phyloP scores from a whole-genome alignment of 2,888 invertebrate genomes.

The Gari tellinella region DNA sequence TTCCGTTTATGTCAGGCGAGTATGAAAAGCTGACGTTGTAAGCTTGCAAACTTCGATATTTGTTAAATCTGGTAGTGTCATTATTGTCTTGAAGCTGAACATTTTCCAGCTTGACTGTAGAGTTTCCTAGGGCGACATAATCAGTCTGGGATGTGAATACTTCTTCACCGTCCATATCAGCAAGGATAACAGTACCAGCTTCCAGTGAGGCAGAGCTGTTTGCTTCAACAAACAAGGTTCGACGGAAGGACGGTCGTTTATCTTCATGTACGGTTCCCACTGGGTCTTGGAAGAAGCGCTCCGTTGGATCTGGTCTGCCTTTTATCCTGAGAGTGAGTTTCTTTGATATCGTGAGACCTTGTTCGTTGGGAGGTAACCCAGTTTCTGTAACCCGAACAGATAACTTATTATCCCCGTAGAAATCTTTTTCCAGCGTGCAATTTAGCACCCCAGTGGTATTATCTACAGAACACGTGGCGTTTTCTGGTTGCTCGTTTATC shows the following conservation, averaged over 20 bases:
- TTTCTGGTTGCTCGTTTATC: slow-evolving; percentile 28
- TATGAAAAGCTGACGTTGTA: slow-evolving; percentile 27
- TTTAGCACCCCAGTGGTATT: slow-evolving; percentile 34
- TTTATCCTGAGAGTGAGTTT: slow-evolving; percentile 20
- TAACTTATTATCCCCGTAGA: slow-evolving; percentile 49
- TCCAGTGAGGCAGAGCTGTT: slow-evolving; percentile 21
- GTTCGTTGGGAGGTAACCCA: slow-evolving; percentile 34
- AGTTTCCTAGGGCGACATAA: slow-evolving; percentile 35
- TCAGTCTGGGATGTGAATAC: slow-evolving; percentile 8
- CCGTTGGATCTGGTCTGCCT: slow-evolving; percentile 33
- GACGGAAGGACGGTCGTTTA: slow-evolving; percentile 28
- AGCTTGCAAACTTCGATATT: slow-evolving; percentile 34
- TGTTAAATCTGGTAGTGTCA: neutral
- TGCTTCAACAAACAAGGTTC: slow-evolving; percentile 23
- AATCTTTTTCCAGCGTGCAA: slow-evolving; percentile 51
- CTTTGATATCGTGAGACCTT: slow-evolving; percentile 18
- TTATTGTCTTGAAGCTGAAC: slow-evolving; percentile 10
- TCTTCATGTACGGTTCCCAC: slow-evolving; percentile 31
- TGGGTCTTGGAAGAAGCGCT: slow-evolving; percentile 37
- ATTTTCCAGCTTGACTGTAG: slow-evolving; percentile 7
- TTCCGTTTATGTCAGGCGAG: slow-evolving; percentile 30
- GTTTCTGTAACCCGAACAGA: slow-evolving; percentile 44
- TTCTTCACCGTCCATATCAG: slow-evolving; percentile 47
- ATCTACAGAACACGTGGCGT: slow-evolving; percentile 41
- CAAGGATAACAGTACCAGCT: slow-evolving; percentile 40